These are phyloP conservation scores for Vanessa cardui DNA, from an alignment of 2,888 invertebrate species.

Conservation along the genomic window DNA sequence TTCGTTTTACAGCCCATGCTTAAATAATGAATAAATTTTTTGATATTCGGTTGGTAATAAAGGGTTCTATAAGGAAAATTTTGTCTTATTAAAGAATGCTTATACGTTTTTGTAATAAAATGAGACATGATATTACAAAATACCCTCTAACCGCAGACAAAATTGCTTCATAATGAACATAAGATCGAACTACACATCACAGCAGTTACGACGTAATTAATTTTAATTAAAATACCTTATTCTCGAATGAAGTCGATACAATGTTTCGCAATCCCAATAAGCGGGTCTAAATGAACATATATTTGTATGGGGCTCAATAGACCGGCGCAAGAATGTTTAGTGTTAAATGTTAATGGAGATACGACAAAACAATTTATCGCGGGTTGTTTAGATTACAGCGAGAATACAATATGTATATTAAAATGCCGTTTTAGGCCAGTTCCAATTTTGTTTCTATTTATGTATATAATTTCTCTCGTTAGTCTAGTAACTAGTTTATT, in stretches of 20 bases:
- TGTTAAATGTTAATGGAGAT: constrained; percentile 8
- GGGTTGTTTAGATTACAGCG: not conserved
- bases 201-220: not conserved
- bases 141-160: not conserved
- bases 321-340: constrained; percentile 10
- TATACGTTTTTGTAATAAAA: not conserved
- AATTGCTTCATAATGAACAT: not conserved
- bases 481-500: no score
- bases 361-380: constrained; percentile 1
- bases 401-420: no score
- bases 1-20: not conserved
- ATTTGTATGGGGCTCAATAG: constrained; percentile 11
- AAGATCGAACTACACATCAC: not conserved
- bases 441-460: not conserved
- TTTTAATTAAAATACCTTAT: not conserved
- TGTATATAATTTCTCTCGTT: no score
- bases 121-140: not conserved
- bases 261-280: constrained; percentile 23
- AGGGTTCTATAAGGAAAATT: no score
- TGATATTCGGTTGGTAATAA: no score
- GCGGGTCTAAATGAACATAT: constrained; percentile 18
- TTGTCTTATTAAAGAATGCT: no score
- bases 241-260: constrained; percentile 21
- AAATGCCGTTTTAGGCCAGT: not conserved
- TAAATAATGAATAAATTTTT: no score